phyloP scores from a whole-genome alignment of 2,888 invertebrate species.

The Dryobota labecula region DNA sequence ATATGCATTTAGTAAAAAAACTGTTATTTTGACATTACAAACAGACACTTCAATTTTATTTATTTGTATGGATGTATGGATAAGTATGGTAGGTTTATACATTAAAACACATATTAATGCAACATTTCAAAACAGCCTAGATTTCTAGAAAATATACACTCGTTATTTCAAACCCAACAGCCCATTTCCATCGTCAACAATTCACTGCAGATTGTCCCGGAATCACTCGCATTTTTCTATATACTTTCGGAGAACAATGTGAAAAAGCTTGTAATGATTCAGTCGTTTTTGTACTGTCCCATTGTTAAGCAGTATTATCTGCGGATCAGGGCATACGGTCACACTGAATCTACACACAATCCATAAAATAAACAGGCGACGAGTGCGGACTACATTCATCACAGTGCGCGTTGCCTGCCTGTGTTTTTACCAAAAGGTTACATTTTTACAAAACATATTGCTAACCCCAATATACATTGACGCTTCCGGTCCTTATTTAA shows the following conservation, averaged over 20 bases:
- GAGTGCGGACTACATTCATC: slow-evolving; percentile 68
- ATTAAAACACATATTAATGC: slow-evolving; percentile 9
- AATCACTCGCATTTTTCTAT: slow-evolving; percentile 48
- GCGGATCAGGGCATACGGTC: slow-evolving; percentile 43
- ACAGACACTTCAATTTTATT: no score
- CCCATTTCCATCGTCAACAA: slow-evolving; percentile 34
- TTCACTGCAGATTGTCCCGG: slow-evolving; percentile 41
- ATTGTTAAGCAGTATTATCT: slow-evolving; percentile 51
- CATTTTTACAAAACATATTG: background rate
- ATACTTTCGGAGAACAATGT: slow-evolving; percentile 50
- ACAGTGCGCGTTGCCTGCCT: slow-evolving; percentile 41
- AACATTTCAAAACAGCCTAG: slow-evolving; percentile 22
- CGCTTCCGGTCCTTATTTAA: background rate
- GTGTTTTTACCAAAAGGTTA: slow-evolving; percentile 21
- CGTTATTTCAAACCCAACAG: slow-evolving; percentile 34
- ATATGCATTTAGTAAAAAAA: no score
- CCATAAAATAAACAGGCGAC: slow-evolving; percentile 58
- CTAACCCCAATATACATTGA: background rate
- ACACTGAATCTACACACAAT: slow-evolving; percentile 44
- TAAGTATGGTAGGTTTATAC: background rate
- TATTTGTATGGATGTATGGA: no score
- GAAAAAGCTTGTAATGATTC: slow-evolving; percentile 42
- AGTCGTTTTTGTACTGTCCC: slow-evolving; percentile 31
- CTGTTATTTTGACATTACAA: no score
- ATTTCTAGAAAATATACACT: slow-evolving; percentile 14